These are phyloP conservation scores for Andrena fulva DNA, from an alignment of 2,888 invertebrate species.

Conservation along the genomic window DNA sequence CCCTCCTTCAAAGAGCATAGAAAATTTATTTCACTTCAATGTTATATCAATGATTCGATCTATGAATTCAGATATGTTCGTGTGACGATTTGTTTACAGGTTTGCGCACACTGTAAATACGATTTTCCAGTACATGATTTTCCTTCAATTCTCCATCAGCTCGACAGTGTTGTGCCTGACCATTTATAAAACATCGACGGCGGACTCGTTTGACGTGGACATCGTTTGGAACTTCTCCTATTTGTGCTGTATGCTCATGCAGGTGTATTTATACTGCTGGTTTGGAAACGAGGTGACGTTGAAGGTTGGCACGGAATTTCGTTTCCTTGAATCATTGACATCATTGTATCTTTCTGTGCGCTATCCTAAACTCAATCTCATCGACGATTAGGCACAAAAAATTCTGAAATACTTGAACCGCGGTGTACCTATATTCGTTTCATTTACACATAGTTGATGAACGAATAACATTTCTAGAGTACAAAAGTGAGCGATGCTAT, in stretches of 20 bases:
- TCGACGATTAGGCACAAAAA: not conserved
- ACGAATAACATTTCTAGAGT: slow-evolving; percentile 59
- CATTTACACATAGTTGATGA: not conserved
- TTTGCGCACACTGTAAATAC: slow-evolving; percentile 45
- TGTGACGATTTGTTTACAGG: slow-evolving; percentile 25
- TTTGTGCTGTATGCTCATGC: slow-evolving; percentile 64
- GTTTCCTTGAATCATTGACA: slow-evolving; percentile 5
- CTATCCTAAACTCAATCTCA: not conserved
- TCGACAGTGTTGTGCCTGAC: slow-evolving; percentile 60
- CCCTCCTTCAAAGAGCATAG: too few relatives aligned
- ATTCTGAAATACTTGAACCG: not conserved
- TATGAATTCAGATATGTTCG: not conserved
- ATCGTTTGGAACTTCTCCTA: slow-evolving; percentile 56
- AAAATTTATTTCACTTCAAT: not conserved
- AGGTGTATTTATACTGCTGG: slow-evolving; percentile 78
- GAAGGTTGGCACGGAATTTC: slow-evolving; percentile 53
- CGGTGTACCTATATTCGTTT: not conserved
- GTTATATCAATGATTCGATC: not conserved
- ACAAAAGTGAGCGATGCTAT: slow-evolving; percentile 57
- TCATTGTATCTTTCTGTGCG: not conserved
- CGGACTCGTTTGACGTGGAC: slow-evolving; percentile 40
- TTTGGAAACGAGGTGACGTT: slow-evolving; percentile 75
- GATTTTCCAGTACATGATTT: slow-evolving; percentile 59
- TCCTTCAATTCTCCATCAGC: slow-evolving; percentile 62
- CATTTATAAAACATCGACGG: slow-evolving; percentile 56